Base-by-base conservation (phyloP, 23 tunicate species). In the Halocynthia roretzi region DNA sequence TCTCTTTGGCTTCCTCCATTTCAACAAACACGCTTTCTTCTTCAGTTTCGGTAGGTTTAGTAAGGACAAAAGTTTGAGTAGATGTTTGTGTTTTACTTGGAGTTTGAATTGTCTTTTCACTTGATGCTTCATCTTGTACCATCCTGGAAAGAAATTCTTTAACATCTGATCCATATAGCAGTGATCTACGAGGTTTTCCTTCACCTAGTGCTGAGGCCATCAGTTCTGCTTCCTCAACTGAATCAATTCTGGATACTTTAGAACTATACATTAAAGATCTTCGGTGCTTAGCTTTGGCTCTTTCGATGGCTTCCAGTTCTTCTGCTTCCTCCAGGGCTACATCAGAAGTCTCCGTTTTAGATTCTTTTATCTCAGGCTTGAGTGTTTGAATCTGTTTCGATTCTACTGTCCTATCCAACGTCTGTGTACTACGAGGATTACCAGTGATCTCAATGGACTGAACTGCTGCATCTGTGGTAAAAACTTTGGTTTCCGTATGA, bases 91-190 rank as follows among this genome's bases (percentile, higher is more conserved):
- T 31, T 31, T 31, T 31, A 31, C 44, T 31, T 31, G 1, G 44
- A 31, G 44, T 31, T 31, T 31, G 44, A 31, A 31, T 31, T 31
- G 1, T 31, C 44, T 31, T 31, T 31, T 31, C 44, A 31, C 44
- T 31, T 31, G 44, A 31, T 31, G 44, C 44, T 31, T 31, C 44
- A 31, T 31, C 44, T 31, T 31, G 44, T 31, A 31, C 44, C 44
- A 31, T 31, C 44, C 44, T 31, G 44, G 44, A 31, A 31, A 31
- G 2, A 40, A 44, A 50, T 12, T 71, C 61, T 31, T 50, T 48
- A 17, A 50, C 51, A 21, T 71, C 76, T 19, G 76, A 14, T 0
- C 76, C 76, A 50, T 71, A 71, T 12, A 71, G 5, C 14, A 71
- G 76, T 49, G 76, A 71, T 50, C 76, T 56, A 44, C 49, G 49